phyloP scores from a whole-genome alignment of 2,888 invertebrate genomes.

The Busseola fusca region DNA sequence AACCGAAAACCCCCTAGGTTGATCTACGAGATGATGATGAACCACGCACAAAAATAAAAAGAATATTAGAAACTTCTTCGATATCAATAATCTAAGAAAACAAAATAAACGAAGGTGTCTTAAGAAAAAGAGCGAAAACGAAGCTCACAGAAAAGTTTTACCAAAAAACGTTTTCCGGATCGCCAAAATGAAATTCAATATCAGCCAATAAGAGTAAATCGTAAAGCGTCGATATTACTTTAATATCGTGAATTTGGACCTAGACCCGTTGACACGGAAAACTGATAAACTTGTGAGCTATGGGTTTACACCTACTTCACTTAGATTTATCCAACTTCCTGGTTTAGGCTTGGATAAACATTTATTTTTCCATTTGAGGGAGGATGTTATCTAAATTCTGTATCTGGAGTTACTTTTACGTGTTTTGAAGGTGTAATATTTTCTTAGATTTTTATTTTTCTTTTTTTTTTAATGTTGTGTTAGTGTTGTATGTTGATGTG shows the following conservation, averaged over 20 bases:
- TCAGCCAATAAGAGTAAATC: slow-evolving; percentile 47
- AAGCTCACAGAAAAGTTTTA: not conserved
- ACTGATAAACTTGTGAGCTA: slow-evolving; percentile 53
- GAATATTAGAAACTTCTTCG: too few relatives aligned
- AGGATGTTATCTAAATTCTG: slow-evolving; percentile 6
- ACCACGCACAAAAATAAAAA: not conserved
- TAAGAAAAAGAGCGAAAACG: not conserved
- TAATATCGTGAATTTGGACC: slow-evolving; percentile 54
- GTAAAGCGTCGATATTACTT: slow-evolving; percentile 52
- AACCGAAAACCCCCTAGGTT: not conserved
- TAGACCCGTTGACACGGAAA: slow-evolving; percentile 56
- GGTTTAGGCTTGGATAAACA: slow-evolving; percentile 33
- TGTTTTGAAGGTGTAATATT: not conserved
- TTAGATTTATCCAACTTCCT: slow-evolving; percentile 29
- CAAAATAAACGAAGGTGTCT: slow-evolving; percentile 12
- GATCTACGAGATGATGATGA: not conserved
- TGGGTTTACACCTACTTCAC: slow-evolving; percentile 40
- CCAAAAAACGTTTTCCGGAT: slow-evolving; percentile 18
- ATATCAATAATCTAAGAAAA: not conserved
- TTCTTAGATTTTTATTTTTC: slow-evolving; percentile 1
- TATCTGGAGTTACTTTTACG: not conserved
- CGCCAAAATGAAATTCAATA: slow-evolving; percentile 46
- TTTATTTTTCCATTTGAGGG: slow-evolving; percentile 40
- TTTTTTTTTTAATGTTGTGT: too few relatives aligned
- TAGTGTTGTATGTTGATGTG: too few relatives aligned